These are phyloP conservation scores for Styela clava DNA, from an alignment of 23 tunicate genomes.

Conservation along the genomic window DNA sequence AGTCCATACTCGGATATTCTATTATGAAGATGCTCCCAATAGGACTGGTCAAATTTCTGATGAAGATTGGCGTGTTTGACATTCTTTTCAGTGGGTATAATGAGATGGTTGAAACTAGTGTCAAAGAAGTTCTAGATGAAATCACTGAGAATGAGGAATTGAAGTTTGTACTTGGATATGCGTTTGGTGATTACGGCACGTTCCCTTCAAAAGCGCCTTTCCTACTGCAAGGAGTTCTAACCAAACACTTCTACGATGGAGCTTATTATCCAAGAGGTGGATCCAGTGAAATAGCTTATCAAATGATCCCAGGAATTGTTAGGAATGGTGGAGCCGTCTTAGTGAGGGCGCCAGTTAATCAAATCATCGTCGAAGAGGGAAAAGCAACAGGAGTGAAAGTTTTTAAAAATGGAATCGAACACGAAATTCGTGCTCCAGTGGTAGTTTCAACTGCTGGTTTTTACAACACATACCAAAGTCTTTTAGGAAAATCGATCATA, in stretches of 20 bases:
- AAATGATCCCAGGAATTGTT: conserved; percentile 82
- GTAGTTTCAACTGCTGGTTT: conserved; percentile 76
- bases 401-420: background rate
- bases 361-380: conserved; percentile 54
- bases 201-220: conserved; percentile 36
- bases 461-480: conserved; percentile 54
- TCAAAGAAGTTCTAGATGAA: conserved; percentile 43
- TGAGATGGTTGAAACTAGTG: conserved; percentile 22
- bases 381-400: background rate
- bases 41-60: conserved; percentile 23
- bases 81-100: conserved; percentile 32
- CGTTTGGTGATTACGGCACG: conserved; percentile 89
- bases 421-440: conserved; percentile 26
- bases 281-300: conserved; percentile 80
- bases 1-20: conserved; percentile 1
- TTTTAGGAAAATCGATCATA: conserved; percentile 29
- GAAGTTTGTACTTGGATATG: conserved; percentile 51
- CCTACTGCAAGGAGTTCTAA: conserved; percentile 75
- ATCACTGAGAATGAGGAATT: conserved; percentile 58
- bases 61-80: conserved; percentile 26
- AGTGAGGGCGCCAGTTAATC: conserved; percentile 42
- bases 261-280: conserved; percentile 86
- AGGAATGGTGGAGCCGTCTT: conserved; percentile 67
- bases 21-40: conserved; percentile 50
- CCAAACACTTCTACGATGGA: conserved; percentile 64